A percentile compares a stretch with the other conserved stretches of the same genome.
Conservation (phyloP, 2,888 invertebrate species). For the Tetranychus piercei region DNA sequence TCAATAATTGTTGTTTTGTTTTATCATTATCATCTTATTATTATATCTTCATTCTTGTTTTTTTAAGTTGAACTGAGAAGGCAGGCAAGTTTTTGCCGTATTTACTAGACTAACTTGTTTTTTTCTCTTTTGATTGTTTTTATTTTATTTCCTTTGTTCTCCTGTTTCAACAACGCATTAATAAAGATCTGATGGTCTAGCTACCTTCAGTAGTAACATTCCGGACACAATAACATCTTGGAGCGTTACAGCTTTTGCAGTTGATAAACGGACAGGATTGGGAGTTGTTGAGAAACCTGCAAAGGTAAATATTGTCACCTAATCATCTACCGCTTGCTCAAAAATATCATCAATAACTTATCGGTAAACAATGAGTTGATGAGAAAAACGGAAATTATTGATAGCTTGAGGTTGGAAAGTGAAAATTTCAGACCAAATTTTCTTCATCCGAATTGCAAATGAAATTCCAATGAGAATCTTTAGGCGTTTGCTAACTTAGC, state of each 20-base stretch:
- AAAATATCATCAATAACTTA: no score
- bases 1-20: not conserved
- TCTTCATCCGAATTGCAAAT: no score
- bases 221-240: constrained; percentile 68
- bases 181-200: constrained; percentile 35
- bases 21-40: not conserved
- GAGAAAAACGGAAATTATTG: no score
- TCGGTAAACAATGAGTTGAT: no score
- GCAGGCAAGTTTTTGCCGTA: constrained; percentile 3
- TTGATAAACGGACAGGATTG: constrained; percentile 53
- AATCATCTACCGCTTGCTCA: not conserved
- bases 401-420: no score
- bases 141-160: not conserved
- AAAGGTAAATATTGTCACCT: constrained; percentile 34
- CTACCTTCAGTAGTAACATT: constrained; percentile 43
- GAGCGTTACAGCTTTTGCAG: constrained; percentile 61
- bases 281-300: constrained; percentile 50
- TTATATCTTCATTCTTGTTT: not conserved
- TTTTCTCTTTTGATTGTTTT: not conserved
- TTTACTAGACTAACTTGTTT: constrained; percentile 10
- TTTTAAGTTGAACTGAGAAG: not conserved
- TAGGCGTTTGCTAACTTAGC: no score
- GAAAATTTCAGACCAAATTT: no score
- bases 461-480: no score
- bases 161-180: no score